phyloP scores from a whole-genome alignment of 2,113 vertebrate species.

The Myiopsitta monachus region DNA sequence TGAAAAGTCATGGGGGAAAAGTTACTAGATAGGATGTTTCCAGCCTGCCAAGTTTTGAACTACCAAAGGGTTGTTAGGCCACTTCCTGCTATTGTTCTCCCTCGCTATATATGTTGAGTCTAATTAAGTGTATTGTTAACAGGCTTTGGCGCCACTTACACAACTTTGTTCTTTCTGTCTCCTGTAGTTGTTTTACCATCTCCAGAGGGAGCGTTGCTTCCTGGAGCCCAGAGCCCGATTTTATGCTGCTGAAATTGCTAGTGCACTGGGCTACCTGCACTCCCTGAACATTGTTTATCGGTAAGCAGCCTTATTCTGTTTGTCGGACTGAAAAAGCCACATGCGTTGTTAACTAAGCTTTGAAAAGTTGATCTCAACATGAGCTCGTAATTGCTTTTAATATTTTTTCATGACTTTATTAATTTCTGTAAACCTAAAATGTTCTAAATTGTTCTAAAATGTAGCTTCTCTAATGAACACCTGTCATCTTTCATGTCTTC shows the following conservation, averaged over 20 bases:
- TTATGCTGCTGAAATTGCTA: conserved; percentile 96
- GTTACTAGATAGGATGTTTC: conserved; percentile 73
- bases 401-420: neutral
- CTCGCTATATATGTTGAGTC: conserved; percentile 44
- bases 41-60: conserved; percentile 45
- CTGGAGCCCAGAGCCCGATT: conserved; percentile 94
- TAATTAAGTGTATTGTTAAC: conserved; percentile 67
- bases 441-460: neutral
- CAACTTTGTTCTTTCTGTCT: conserved; percentile 64
- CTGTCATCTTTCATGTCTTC: neutral
- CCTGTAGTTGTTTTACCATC: conserved; percentile 94
- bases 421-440: neutral
- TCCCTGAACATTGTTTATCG: conserved; percentile 97
- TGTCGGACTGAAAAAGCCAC: fast-evolving
- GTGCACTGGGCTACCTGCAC: conserved; percentile 95
- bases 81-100: conserved; percentile 74
- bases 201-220: conserved; percentile 97
- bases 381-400: neutral
- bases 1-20: conserved; percentile 57
- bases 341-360: neutral
- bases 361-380: neutral
- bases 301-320: conserved; percentile 37
- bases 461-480: neutral
- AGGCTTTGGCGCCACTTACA: conserved; percentile 16
- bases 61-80: conserved; percentile 47